phyloP scores from a whole-genome alignment of 2,888 invertebrate species.

The Amphimallon solstitiale region DNA sequence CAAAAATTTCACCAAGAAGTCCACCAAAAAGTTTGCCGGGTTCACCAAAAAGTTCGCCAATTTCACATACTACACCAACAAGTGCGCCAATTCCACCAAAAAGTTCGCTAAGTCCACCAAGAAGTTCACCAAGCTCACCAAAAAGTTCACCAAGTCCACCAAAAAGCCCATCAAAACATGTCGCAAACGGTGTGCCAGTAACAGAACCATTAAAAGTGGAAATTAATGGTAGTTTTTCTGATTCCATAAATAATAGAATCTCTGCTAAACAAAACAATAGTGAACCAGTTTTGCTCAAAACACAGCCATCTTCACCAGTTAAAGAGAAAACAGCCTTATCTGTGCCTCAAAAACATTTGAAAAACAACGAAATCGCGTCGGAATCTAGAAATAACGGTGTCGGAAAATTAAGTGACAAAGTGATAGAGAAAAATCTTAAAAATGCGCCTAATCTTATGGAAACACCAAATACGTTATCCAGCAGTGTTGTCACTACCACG shows the following conservation, averaged over 20 bases:
- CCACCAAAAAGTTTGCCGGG: constrained; percentile 25
- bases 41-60: neutral
- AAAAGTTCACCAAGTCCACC: neutral
- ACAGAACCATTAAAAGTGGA: constrained; percentile 52
- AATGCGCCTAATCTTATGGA: constrained; percentile 72
- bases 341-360: constrained; percentile 7
- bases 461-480: constrained; percentile 53
- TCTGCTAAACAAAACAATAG: constrained; percentile 17
- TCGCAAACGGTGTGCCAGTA: constrained; percentile 27
- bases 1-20: neutral
- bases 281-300: constrained; percentile 10
- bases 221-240: constrained; percentile 43
- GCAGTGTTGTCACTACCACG: neutral
- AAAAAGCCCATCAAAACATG: neutral
- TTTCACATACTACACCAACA: too few relatives aligned
- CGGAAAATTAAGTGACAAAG: constrained; percentile 63
- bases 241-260: constrained; percentile 13
- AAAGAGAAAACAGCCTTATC: neutral
- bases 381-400: constrained; percentile 15
- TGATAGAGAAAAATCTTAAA: constrained; percentile 76
- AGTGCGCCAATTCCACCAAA: too few relatives aligned
- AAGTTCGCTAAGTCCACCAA: neutral
- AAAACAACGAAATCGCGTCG: constrained; percentile 4
- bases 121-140: constrained; percentile 5
- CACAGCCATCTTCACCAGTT: constrained; percentile 17